Conservation (phyloP, 2,113 vertebrate species). For the Ciconia stormi region DNA sequence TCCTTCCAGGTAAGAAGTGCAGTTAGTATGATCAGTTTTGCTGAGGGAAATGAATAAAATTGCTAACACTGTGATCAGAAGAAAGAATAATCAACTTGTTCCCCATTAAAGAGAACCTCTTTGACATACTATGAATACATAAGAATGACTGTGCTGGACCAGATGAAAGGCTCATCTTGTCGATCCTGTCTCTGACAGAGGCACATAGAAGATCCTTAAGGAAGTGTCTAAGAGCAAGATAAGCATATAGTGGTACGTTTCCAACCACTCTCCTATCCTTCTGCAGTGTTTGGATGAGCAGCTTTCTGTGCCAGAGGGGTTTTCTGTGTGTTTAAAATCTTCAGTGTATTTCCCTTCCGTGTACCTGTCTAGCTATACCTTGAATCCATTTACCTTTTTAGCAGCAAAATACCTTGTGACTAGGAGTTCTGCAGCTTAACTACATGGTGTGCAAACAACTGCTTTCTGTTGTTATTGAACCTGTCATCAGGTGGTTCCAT, state of each 20-base stretch:
- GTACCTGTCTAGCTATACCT: background rate
- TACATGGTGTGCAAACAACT: background rate
- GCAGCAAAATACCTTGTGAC: background rate
- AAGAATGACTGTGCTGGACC: background rate
- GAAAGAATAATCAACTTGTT: background rate
- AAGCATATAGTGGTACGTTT: background rate
- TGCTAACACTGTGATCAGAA: background rate
- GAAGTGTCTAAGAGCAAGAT: background rate
- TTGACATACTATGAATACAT: background rate
- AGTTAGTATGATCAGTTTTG: background rate
- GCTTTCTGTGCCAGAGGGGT: background rate
- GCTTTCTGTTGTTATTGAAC: background rate
- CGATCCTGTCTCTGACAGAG: background rate
- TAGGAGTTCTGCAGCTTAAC: background rate
- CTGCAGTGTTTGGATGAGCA: background rate
- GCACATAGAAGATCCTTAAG: background rate
- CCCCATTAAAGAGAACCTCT: background rate
- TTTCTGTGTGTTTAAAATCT: background rate
- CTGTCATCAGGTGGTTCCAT: background rate
- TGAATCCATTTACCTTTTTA: background rate
- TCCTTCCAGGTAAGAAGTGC: background rate
- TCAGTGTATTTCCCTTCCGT: background rate
- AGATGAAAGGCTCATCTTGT: background rate
- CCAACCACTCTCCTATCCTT: background rate
- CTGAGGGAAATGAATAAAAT: background rate